Evolutionary conservation across 2,888 invertebrate species (phyloP), one percentile per base, ranked within the genome.

Genomic region (Tolmerus cingulatus): DNA sequence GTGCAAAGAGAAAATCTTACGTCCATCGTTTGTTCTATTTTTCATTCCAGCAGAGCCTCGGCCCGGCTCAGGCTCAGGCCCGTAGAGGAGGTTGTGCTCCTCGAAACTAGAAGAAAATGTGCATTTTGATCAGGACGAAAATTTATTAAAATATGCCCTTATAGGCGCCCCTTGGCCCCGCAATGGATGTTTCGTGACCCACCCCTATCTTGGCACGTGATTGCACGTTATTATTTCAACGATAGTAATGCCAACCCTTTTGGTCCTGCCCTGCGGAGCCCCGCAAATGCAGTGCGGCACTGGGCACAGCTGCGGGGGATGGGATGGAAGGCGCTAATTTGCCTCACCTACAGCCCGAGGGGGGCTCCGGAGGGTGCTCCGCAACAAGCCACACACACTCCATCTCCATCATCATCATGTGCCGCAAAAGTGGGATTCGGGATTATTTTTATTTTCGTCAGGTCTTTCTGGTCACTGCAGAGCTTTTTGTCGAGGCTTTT

Each of bases 371-470:
- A 27, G 12, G 16, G 30, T 7, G 19, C 46, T 5, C 27, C 23
- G 79, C 51, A 16, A 79, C 19, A 43, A 78, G 27, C 66, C 66
- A 12, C 43, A 79, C 27, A n/a, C 79, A 27, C 23, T 78, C 79
- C 14, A 79, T 79, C 79, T 66, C 66, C 66, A 66, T 66, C 66
- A 66, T 66, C 55, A 55, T 55, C 66, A 66, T 66, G 51, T 19
- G 23, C 66, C 79, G 27, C 79, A 79, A 79, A 79, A 79, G 79
- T 79, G 30, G 79, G 79, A 30, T 79, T 79, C 51, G 16, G 79
- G 51, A 51, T 79, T 79, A 79, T 79, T 79, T 79, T 79, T 79
- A 79, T 79, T 79, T 79, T 79, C 79, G 51, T 79, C 79, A 51
- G 79, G 51, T 46, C 79, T 76, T 51, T 46, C 79, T 79, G 79